Percentiles rank a stretch among this genome's conserved stretches.
phyloP scores from a whole-genome alignment of 2,888 invertebrate genomes.

The Epiblema foenella region DNA sequence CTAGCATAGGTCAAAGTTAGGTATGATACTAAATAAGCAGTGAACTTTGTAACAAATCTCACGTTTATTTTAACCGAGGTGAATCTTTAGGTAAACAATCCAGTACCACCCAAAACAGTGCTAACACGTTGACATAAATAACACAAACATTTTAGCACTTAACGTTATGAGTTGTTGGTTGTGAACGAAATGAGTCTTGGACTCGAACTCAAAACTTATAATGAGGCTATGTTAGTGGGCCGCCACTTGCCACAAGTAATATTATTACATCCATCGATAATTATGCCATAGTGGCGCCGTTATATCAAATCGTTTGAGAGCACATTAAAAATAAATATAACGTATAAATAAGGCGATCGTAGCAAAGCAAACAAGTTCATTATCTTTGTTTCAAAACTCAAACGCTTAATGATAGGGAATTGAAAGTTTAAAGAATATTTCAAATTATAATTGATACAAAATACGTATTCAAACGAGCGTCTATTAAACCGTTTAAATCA shows the following conservation, averaged over 20 bases:
- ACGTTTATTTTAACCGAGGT: conserved; percentile 10
- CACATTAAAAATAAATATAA: conserved; percentile 35
- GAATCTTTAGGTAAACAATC: conserved; percentile 4
- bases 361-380: conserved; percentile 42
- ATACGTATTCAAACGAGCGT: conserved; percentile 67
- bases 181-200: conserved; percentile 16
- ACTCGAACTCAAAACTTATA: conserved; percentile 9
- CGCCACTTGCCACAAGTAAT: background rate
- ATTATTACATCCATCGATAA: conserved; percentile 18
- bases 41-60: conserved; percentile 7
- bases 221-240: conserved; percentile 12
- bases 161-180: conserved; percentile 9
- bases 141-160: conserved; percentile 38
- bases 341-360: conserved; percentile 33
- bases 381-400: conserved; percentile 41
- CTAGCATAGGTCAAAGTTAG: background rate
- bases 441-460: conserved; percentile 68
- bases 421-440: conserved; percentile 58
- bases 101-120: conserved; percentile 22
- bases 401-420: conserved; percentile 40
- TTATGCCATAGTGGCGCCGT: conserved; percentile 7
- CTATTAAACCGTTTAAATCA: conserved; percentile 80
- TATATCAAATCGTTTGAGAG: conserved; percentile 21
- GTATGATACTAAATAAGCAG: background rate
- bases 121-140: conserved; percentile 41